Percentiles rank a stretch among this genome's conserved stretches.
These are phyloP conservation scores for Cataglyphis rosenhaueri DNA, from an alignment of 2,888 invertebrate genomes.

Conservation along the genomic window DNA sequence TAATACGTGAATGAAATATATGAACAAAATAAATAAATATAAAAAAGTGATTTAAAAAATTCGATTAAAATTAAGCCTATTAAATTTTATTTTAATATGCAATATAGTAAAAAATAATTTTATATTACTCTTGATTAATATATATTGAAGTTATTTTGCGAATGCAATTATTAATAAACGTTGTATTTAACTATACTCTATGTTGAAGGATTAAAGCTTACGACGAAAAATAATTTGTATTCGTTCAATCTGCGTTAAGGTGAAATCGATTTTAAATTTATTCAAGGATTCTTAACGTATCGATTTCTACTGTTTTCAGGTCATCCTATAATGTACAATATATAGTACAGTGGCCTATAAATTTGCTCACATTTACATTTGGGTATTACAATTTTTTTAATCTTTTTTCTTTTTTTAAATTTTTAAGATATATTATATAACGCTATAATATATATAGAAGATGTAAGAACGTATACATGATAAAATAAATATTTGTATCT, in stretches of 20 bases:
- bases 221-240: background rate
- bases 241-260: background rate
- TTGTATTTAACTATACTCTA: background rate
- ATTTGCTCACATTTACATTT: background rate
- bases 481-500: background rate
- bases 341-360: background rate
- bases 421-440: background rate
- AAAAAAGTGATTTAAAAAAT: background rate
- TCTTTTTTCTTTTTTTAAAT: background rate
- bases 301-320: background rate
- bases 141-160: background rate
- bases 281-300: background rate
- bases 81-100: background rate
- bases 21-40: background rate
- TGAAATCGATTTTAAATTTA: background rate
- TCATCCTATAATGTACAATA: constrained; percentile 2
- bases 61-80: background rate
- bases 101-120: background rate
- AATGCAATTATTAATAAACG: constrained; percentile 1
- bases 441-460: background rate
- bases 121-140: background rate
- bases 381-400: background rate
- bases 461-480: background rate
- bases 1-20: background rate
- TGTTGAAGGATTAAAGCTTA: background rate